Evolutionary conservation across 2,113 vertebrate species (phyloP).

Genomic region (Prunella himalayana): DNA sequence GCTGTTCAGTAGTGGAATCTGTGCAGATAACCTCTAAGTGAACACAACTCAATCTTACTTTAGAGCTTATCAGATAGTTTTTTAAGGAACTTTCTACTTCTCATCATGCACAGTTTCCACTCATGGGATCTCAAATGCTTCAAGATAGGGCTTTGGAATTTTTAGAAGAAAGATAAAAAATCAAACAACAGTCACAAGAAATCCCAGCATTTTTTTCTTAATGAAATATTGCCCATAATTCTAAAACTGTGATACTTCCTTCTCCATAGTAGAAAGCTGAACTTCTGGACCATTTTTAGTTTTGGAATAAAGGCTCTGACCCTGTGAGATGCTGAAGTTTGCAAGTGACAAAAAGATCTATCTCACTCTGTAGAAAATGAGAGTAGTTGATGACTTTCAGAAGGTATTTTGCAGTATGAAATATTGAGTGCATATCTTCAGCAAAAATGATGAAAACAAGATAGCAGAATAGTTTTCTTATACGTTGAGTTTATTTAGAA

Average conservation of each 20-base stretch:
- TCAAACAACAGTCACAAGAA: not conserved
- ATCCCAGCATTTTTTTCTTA: not conserved
- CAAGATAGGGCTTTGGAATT: not conserved
- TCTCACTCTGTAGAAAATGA: accelerated
- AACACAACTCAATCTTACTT: conserved; percentile 1
- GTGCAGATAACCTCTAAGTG: not conserved
- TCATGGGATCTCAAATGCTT: not conserved
- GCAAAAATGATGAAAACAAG: not conserved
- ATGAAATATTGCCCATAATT: not conserved
- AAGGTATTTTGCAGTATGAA: not conserved
- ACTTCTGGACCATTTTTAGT: not conserved
- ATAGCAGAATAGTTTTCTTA: not conserved
- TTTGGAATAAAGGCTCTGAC: not conserved
- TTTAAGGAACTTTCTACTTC: not conserved
- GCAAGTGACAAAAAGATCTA: not conserved
- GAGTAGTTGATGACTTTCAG: not conserved
- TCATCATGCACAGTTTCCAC: not conserved
- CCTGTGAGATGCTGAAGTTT: not conserved
- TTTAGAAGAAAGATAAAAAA: not conserved
- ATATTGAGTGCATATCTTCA: not conserved
- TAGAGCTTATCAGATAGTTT: not conserved
- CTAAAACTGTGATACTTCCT: not conserved
- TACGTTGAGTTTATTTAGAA: not conserved
- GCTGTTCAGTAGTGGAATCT: not conserved
- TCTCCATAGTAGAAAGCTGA: not conserved